Evolutionary conservation across 2,797 vertebrate species (phyloP).

Genomic region (Lacerta agilis): DNA sequence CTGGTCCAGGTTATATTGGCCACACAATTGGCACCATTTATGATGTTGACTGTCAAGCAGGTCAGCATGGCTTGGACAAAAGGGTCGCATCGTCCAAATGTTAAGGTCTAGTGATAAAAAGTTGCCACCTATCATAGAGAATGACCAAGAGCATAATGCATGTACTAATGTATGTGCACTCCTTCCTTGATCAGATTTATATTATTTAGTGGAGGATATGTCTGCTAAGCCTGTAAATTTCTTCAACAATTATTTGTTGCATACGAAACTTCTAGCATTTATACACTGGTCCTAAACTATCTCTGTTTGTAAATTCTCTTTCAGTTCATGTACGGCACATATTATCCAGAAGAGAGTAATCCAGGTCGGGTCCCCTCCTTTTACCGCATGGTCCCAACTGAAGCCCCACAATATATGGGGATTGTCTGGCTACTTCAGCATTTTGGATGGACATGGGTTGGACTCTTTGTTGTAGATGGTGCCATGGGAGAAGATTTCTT

Average conservation of each 20-base stretch:
- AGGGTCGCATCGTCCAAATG: too few species aligned
- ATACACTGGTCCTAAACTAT: not conserved
- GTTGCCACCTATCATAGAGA: too few species aligned
- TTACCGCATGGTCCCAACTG: not conserved
- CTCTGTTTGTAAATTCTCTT: not conserved
- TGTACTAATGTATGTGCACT: not conserved
- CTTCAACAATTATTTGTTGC: too few species aligned
- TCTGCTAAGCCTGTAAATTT: too few species aligned
- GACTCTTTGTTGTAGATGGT: not conserved
- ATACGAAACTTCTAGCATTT: not conserved
- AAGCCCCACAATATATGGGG: not conserved
- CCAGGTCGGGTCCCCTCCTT: not conserved
- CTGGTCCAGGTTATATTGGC: too few species aligned
- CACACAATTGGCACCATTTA: too few species aligned
- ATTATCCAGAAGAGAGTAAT: not conserved
- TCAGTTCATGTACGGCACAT: not conserved
- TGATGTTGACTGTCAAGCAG: too few species aligned
- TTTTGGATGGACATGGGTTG: slow-evolving; percentile 13
- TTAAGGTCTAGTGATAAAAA: too few species aligned
- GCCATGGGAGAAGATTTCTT: not conserved
- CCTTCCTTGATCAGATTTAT: not conserved
- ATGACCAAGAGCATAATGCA: not conserved
- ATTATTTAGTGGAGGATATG: too few species aligned
- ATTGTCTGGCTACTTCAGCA: not conserved
- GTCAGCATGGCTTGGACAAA: too few species aligned